A percentile compares a stretch with the other conserved stretches of the same genome.
Conservation (phyloP, 2,888 invertebrate species). For the Orthosia incerta region DNA sequence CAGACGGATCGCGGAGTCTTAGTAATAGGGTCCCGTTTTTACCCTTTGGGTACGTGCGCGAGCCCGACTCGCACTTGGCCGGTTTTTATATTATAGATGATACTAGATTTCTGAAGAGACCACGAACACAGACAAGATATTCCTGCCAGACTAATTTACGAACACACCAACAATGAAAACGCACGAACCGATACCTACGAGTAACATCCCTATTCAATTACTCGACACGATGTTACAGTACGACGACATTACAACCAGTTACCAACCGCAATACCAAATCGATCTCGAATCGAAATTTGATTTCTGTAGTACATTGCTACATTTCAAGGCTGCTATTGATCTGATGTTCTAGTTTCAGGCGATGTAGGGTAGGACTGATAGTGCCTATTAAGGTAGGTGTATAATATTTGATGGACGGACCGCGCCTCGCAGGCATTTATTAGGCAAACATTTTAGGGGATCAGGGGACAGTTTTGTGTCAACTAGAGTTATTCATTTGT, state of each 20-base stretch:
- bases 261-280: conserved; percentile 47
- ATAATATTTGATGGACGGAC: conserved; percentile 47
- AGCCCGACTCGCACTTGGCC: no score
- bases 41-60: no score
- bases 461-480: conserved; percentile 24
- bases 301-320: conserved; percentile 51
- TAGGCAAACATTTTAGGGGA: conserved; percentile 45
- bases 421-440: conserved; percentile 47
- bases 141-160: not conserved
- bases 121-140: not conserved
- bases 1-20: no score
- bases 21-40: no score
- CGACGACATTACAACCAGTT: conserved; percentile 12
- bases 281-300: conserved; percentile 59
- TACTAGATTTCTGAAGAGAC: no score
- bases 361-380: conserved; percentile 60
- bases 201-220: conserved; percentile 9
- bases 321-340: conserved; percentile 65
- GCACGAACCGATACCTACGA: no score
- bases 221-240: not conserved
- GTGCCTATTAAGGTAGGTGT: conserved; percentile 37
- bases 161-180: not conserved
- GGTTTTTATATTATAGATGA: no score
- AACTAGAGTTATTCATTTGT: conserved; percentile 7
- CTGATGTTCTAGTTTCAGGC: conserved; percentile 53